Base-by-base conservation (phyloP, 53 echinoderm and acorn worm genomes). In the Actinopyga echinites region DNA sequence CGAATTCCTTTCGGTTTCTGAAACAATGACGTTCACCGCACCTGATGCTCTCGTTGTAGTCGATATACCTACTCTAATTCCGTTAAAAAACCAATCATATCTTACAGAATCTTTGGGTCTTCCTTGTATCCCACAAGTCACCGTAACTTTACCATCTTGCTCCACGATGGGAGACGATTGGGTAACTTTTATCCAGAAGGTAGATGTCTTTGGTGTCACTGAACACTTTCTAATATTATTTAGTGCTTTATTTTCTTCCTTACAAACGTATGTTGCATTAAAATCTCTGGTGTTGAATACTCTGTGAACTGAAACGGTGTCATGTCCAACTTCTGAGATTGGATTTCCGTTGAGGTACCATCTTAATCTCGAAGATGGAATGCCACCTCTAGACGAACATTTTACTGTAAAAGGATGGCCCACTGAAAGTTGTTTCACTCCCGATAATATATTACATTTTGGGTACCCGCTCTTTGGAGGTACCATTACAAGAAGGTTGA, bases 71-170 rank as follows among this genome's bases (percentile, higher is more conserved):
- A 75, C 75, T 30, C 45, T 75, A 49, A 79, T 79, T 33, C 60
- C 79, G 56, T 79, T 79, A 13, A 79, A 36, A 59, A 79, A 79
- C 79, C 79, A 79, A 22, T 60, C 57, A 79, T 36, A 79, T 57
- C 31, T 30, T 12, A 33, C n/a, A 3, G 58, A 19, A 21, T 34
- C 36, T 29, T 36, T 38, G 3, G 24, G 12, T 7, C 23, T 75
- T 1, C 75, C 75, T 38, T 53, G 21, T 23, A 75, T 26, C 49
- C 45, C 43, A 24, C 75, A 75, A 43, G 40, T 75, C 28, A 75
- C 19, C 42, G 49, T 75, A 44, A 24, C 23, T 36, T 75, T 75
- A 5, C 75, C 75, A 12, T 75, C 54, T 23, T 10, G 20, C 10
- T 75, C 75, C 21, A 22, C 25, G 31, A n/a, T 8, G 32, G 22